These are phyloP conservation scores for Acleris holmiana DNA, from an alignment of 2,888 invertebrate species.

Conservation along the genomic window DNA sequence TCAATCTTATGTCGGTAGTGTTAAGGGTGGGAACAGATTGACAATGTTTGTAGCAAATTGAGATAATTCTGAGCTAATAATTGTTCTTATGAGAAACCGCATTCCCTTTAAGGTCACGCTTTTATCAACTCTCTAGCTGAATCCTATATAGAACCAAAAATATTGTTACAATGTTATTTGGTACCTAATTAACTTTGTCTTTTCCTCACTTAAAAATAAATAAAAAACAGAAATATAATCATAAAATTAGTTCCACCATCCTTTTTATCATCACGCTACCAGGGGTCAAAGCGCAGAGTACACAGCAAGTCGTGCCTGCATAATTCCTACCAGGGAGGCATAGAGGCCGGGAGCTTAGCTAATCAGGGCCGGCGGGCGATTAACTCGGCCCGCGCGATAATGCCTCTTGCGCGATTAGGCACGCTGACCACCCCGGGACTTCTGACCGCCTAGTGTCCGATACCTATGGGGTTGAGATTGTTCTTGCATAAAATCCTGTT, in stretches of 20 bases:
- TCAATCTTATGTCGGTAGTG: too few relatives aligned
- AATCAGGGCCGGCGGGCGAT: slow-evolving; percentile 78
- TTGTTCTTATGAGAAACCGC: too few relatives aligned
- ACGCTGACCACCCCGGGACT: slow-evolving; percentile 72
- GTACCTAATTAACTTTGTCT: too few relatives aligned
- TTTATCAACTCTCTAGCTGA: too few relatives aligned
- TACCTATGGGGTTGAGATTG: slow-evolving; percentile 43
- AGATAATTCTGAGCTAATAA: too few relatives aligned
- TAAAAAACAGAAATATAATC: slow-evolving; percentile 44
- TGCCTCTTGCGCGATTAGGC: slow-evolving; percentile 79
- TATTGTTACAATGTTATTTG: too few relatives aligned
- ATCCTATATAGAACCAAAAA: too few relatives aligned
- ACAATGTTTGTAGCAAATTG: too few relatives aligned
- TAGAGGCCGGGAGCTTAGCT: slow-evolving; percentile 75
- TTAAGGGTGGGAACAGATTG: too few relatives aligned
- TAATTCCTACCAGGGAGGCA: slow-evolving; percentile 74
- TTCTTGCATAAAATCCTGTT: slow-evolving; percentile 38
- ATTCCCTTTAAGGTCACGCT: too few relatives aligned
- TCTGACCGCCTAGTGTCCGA: slow-evolving; percentile 63
- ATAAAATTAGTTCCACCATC: slow-evolving; percentile 53
- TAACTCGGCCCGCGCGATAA: slow-evolving; percentile 76
- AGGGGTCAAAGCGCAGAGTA: slow-evolving; percentile 45
- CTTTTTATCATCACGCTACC: slow-evolving; percentile 49
- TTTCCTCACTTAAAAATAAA: too few relatives aligned
- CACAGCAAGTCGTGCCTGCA: slow-evolving; percentile 71